Evolutionary conservation across 2,797 vertebrate genomes (phyloP), one percentile per base, ranked within the genome.

Genomic region (Emydoidea blandingii): DNA sequence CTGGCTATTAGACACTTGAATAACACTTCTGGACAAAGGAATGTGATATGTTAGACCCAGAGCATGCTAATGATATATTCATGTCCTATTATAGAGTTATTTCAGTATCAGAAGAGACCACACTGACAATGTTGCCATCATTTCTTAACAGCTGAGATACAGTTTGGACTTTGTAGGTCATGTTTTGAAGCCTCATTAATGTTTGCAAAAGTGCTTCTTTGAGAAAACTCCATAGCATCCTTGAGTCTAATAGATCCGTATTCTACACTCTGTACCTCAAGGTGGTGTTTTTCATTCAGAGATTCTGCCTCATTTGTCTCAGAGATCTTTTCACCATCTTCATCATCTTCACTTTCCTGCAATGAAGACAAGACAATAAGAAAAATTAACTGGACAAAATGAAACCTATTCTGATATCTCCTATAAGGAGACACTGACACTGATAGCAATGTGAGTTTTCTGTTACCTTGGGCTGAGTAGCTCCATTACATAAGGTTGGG

Each of bases 231-330:
- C 25, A 50, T 12, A 12, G 15, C 23, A 3, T 44, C 5, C 37
- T 92, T 76, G 29, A n/a, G 52, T 44, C 47, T 78, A 52, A 95
- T 94, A 5, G 98, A 96, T 41, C 98, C 98, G 3, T 99, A 98
- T 11, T 79, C 92, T 84, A 74, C 79, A 74, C 50, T 74, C 11
- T 87, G 78, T 31, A 91, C 6, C 31, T 97, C 94, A 47, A 98
- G 92, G n/a, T 93, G 82, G 50, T 79, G 31, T n/a, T 47, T 95
- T 93, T 98, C 98, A 44, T 80, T 65, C 27, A 37, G 18, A 89
- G 49, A 65, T 25, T 41, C 79, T 44, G n/a, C 1, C 2, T 12
- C 18, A 14, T 90, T 93, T 56, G 53, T 83, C 78, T 89, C 29
- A 8, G 53, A 86, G 41, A 44, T 56, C 89, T 79, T 78, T 87